These are phyloP conservation scores for Capitella teleta DNA, from an alignment of 1,140 invertebrate genomes.

Conservation along the genomic window DNA sequence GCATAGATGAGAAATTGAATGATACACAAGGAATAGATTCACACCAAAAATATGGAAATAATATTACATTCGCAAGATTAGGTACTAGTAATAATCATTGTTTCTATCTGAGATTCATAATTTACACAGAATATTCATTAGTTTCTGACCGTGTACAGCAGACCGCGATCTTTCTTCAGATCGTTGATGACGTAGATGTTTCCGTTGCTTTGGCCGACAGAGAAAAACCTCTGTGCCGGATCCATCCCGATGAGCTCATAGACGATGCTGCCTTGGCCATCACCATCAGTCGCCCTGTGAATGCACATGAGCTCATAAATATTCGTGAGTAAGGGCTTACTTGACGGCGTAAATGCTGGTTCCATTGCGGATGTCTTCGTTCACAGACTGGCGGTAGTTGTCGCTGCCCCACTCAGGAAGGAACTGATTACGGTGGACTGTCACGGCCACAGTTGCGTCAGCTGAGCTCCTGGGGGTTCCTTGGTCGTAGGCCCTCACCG, in stretches of 20 bases:
- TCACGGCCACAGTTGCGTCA: slow-evolving; percentile 13
- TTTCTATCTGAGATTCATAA: background rate
- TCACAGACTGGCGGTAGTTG: background rate
- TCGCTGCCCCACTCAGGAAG: background rate
- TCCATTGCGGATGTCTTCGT: slow-evolving; percentile 1
- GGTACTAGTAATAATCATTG: background rate
- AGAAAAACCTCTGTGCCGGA: slow-evolving; percentile 20
- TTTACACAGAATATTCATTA: background rate
- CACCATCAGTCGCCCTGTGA: slow-evolving; percentile 5
- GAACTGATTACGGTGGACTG: slow-evolving; percentile 7
- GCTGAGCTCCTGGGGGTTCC: slow-evolving; percentile 2
- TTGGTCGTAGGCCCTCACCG: slow-evolving; percentile 4
- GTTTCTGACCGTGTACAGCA: slow-evolving; percentile 4
- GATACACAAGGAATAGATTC: background rate
- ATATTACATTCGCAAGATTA: background rate
- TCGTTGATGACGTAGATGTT: slow-evolving; percentile 1
- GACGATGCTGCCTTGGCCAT: background rate
- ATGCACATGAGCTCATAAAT: too few species aligned
- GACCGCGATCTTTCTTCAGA: slow-evolving; percentile 5
- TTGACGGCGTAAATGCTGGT: slow-evolving; percentile 6
- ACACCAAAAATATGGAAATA: background rate
- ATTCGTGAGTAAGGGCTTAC: too few species aligned
- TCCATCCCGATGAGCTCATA: slow-evolving; percentile 8
- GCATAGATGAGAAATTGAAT: background rate
- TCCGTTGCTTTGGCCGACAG: slow-evolving; percentile 12